Base-by-base conservation (phyloP, 2,888 invertebrate genomes). In the Cremastinae sp. region DNA sequence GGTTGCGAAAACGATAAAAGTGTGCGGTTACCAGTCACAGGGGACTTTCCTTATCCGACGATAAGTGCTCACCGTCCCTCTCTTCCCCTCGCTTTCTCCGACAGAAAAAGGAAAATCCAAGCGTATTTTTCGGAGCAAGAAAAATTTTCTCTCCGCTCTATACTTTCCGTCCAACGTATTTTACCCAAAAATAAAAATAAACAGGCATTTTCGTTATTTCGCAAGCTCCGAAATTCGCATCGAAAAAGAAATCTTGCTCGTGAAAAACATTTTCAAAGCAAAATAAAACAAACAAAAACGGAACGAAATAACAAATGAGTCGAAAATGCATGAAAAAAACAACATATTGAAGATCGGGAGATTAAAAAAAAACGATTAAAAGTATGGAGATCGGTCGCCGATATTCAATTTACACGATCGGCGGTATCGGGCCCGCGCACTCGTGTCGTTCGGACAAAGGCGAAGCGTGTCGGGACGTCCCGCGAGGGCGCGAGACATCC, bases 21-120 rank as follows among this genome's bases (percentile, higher is more conserved):
- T 64, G 72, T 75, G 38, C 56, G 49, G n/a, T 7, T 47, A 51
- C 56, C 41, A 65, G 61, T 58, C 45, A 49, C 56, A 10, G 10
- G 59, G 62, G 68, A 58, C 38, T 53, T 8, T 43, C 64, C 43
- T 61, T 64, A 12, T 0, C 38, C 3, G 14, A 45, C 43, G 56
- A 66, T 75, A 75, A 71, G 75, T 75, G 71, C 66, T 62, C n/a
- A n/a, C n/a, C n/a, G 49, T 66, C 59, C 36, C 20, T 41, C 41
- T 58, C 20, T 58, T 12, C 49, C 56, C 68, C 65, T 59, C 22
- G 16, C 18, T 47, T 22, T 49, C 22, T 38, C 12, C 20, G 0
- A 28, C 28, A 9, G 2, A 59, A 47, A 8, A 36, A 34, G 18
- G 36, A 49, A 69, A 54, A 38, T 74, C 56, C 36, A 14, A 16